Base-by-base conservation (phyloP, 2,888 invertebrate species). In the Pelosia muscerda region DNA sequence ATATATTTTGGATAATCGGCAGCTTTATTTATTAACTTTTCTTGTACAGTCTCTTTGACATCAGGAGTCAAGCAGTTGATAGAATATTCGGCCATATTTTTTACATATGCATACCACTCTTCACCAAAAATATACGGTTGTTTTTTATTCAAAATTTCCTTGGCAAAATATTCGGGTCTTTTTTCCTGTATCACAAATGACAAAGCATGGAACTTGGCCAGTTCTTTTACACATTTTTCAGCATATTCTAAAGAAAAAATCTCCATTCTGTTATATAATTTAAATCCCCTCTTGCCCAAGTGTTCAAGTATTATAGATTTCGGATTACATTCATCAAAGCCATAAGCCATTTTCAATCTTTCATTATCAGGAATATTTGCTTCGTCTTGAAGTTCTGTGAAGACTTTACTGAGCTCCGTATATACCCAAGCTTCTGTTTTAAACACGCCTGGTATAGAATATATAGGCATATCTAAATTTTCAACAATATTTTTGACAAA, bases 221-320 rank as follows among this genome's bases (percentile, higher is more conserved):
- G 76, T 66, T 88, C 82, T 70, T 81, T 77, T 4, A 90, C 25
- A 5, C 86, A 80, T 19, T 86, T 31, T 66, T 85, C 81, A 0
- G 87, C 86, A 71, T 88, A 88, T 63, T 85, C 79, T 1, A 85
- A 63, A 1, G 82, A 66, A 56, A 88, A 73, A 0, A 84, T 81
- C 15, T 88, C 85, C 79, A 85, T 81, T 75, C 87, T 83, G 3
- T 82, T 71, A 58, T 80, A 81, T 0, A 85, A 83, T 73, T 76
- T 82, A 11, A 76, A 92, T 2, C 56, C 63, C 56, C 78, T 80
- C 49, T 78, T 84, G 9, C 73, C 62, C 26, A 91, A 67, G 72
- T 91, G 88, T 73, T 90, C 90, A 42, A 91, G 76, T 60, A 91
- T 84, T 3, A 92, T 85, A 2, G 84, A 80, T 63, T 88, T 81